Percentiles rank a stretch among this genome's conserved stretches.
These are phyloP conservation scores for Temnothorax ravouxi DNA, from an alignment of 2,888 invertebrate species.

Conservation along the genomic window DNA sequence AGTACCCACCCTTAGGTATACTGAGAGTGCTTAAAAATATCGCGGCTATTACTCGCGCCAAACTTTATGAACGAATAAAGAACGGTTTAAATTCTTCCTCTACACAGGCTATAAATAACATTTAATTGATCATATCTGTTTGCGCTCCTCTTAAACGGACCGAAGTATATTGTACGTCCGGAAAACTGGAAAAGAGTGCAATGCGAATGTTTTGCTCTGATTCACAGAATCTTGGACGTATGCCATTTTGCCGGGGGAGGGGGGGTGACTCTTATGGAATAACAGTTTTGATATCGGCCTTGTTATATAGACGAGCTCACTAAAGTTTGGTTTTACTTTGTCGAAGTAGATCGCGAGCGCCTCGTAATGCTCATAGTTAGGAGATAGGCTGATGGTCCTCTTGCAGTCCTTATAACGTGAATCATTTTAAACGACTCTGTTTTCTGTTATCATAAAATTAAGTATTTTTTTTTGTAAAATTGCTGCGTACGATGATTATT, in stretches of 20 bases:
- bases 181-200: slow-evolving; percentile 16
- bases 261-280: slow-evolving; percentile 35
- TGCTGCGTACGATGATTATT: not conserved
- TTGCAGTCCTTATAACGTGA: not conserved
- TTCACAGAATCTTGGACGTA: slow-evolving; percentile 39
- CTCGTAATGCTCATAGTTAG: slow-evolving; percentile 3
- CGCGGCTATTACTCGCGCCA: not conserved
- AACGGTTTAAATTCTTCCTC: not conserved
- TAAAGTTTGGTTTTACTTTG: slow-evolving; percentile 42
- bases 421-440: slow-evolving; percentile 13
- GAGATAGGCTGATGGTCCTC: not conserved
- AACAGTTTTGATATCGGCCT: slow-evolving; percentile 43
- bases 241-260: slow-evolving; percentile 14
- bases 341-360: slow-evolving; percentile 32
- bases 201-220: slow-evolving; percentile 44
- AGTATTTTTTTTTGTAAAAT: not conserved
- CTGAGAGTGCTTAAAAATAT: not conserved
- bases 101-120: not conserved
- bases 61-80: not conserved
- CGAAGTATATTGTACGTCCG: slow-evolving; percentile 8
- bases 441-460: not conserved
- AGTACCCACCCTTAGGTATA: no score
- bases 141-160: not conserved
- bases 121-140: slow-evolving; percentile 27
- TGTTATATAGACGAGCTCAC: slow-evolving; percentile 34